phyloP scores from a whole-genome alignment of 2,113 vertebrate genomes.

The Megaceryle torquata region DNA sequence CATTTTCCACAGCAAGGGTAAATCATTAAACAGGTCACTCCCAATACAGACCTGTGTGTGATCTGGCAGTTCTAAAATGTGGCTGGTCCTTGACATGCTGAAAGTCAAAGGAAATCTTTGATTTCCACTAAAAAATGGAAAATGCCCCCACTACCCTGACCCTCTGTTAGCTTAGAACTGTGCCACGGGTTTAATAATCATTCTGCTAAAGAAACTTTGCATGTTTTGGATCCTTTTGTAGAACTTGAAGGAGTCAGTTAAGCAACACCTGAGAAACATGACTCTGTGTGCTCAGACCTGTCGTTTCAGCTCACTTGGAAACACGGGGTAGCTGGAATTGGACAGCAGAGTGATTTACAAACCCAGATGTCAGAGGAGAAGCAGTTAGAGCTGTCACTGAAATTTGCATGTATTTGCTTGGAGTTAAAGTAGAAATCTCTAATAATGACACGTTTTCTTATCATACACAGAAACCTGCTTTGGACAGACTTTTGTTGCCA shows the following conservation, averaged over 20 bases:
- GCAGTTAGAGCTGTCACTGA: background rate
- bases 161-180: background rate
- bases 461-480: background rate
- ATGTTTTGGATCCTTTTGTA: background rate
- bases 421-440: background rate
- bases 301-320: background rate
- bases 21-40: background rate
- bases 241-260: background rate
- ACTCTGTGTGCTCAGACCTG: background rate
- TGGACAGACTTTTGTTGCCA: background rate
- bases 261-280: background rate
- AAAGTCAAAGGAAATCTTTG: background rate
- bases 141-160: rapidly evolving
- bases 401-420: background rate
- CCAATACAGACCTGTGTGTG: background rate
- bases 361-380: background rate
- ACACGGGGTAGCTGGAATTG: background rate
- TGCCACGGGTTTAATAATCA: background rate
- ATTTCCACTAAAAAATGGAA: background rate
- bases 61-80: background rate
- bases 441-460: background rate
- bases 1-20: background rate
- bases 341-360: background rate
- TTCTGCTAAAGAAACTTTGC: background rate
- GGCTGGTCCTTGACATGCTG: background rate